A percentile compares a stretch with the other conserved stretches of the same genome.
Conservation (phyloP, 2,888 invertebrate genomes). For the Abrostola triplasia region DNA sequence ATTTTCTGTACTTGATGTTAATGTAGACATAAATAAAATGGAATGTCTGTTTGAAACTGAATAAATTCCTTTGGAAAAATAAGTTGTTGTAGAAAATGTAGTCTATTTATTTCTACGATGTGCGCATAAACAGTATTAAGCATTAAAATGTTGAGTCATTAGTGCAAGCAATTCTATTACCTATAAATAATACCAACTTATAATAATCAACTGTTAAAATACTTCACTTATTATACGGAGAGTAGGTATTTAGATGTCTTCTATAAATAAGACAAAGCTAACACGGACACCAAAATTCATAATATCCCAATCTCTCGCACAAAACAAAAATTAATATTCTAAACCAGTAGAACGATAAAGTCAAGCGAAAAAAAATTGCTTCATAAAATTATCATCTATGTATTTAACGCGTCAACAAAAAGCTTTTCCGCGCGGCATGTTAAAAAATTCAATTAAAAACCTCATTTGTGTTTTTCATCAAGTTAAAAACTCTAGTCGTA, state of each 20-base stretch:
- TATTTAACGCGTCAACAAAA: slow-evolving; percentile 64
- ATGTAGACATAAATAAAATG: slow-evolving; percentile 40
- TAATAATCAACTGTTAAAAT: too few relatives aligned
- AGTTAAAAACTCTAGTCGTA: slow-evolving; percentile 73
- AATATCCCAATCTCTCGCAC: slow-evolving; percentile 7
- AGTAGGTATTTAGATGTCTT: background rate
- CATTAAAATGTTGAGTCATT: background rate
- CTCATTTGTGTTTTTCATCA: slow-evolving; percentile 77
- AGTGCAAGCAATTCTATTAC: too few relatives aligned
- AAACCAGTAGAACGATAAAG: slow-evolving; percentile 19
- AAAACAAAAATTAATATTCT: slow-evolving; percentile 39
- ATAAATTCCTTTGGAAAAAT: slow-evolving; percentile 27
- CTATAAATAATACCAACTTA: too few relatives aligned
- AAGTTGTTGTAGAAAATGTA: slow-evolving; percentile 20
- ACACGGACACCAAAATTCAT: slow-evolving; percentile 1
- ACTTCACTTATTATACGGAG: background rate
- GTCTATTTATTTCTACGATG: slow-evolving; percentile 16
- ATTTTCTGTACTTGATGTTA: slow-evolving; percentile 32
- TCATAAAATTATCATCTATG: slow-evolving; percentile 54
- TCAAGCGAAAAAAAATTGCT: slow-evolving; percentile 34
- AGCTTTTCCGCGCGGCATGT: slow-evolving; percentile 43
- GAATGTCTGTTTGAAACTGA: slow-evolving; percentile 28
- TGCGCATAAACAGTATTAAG: slow-evolving; percentile 5
- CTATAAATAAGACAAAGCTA: background rate
- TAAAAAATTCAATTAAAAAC: slow-evolving; percentile 78